A percentile compares a stretch with the other conserved stretches of the same genome.
phyloP scores from a whole-genome alignment of 1,140 invertebrate species.

The Hestina assimilis region DNA sequence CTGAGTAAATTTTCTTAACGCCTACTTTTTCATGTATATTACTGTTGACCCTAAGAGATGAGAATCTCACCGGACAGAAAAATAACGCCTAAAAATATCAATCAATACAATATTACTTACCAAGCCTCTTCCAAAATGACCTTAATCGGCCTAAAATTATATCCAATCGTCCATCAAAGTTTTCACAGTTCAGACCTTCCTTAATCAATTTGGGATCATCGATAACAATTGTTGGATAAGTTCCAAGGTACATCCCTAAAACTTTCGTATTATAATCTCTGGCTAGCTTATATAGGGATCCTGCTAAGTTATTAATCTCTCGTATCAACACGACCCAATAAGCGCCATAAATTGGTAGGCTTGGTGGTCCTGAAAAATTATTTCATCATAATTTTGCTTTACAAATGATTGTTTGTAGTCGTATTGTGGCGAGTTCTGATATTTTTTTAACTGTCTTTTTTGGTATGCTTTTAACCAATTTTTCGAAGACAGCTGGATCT shows the following conservation, averaged over 20 bases:
- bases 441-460: too few relatives aligned
- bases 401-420: too few relatives aligned
- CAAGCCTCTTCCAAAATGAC: slow-evolving; percentile 64
- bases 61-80: too few relatives aligned
- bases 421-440: too few relatives aligned
- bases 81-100: too few relatives aligned
- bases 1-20: too few relatives aligned
- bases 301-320: slow-evolving; percentile 43
- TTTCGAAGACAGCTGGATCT: too few relatives aligned
- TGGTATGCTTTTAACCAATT: too few relatives aligned
- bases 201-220: slow-evolving; percentile 59
- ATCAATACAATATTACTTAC: too few relatives aligned
- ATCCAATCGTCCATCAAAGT: slow-evolving; percentile 65
- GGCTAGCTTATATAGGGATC: slow-evolving; percentile 41
- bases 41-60: too few relatives aligned
- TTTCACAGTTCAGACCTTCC: slow-evolving; percentile 57
- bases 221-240: slow-evolving; percentile 45
- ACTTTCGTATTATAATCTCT: slow-evolving; percentile 58
- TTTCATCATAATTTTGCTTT: too few relatives aligned
- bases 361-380: slow-evolving; percentile 52
- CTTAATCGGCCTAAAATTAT: slow-evolving; percentile 54
- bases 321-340: slow-evolving; percentile 53
- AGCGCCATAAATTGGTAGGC: slow-evolving; percentile 53
- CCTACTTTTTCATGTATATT: too few relatives aligned
- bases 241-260: slow-evolving; percentile 60